phyloP scores from a whole-genome alignment of 2,888 invertebrate species.

The Drosophila hamatofila region DNA sequence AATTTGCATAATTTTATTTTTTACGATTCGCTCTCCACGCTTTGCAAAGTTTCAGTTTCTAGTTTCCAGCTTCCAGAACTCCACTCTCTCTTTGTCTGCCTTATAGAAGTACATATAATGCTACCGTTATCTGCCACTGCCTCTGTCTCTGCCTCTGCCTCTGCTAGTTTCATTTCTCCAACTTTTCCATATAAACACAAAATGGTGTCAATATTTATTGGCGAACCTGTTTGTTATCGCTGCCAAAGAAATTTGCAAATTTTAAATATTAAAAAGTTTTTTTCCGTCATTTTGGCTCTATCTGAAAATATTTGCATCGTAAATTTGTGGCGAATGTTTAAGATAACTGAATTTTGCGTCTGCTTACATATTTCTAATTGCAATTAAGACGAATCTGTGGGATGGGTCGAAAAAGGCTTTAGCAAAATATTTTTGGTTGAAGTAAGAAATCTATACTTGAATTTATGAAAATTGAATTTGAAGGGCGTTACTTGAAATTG shows the following conservation, averaged over 20 bases:
- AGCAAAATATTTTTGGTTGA: not conserved
- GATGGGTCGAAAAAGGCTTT: not conserved
- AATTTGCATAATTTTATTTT: constrained; percentile 85
- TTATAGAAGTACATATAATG: constrained; percentile 52
- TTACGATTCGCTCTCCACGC: constrained; percentile 68
- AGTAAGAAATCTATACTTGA: not conserved
- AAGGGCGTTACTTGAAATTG: no score
- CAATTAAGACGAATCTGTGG: not conserved
- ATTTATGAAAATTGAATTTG: not conserved
- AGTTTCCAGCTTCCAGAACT: constrained; percentile 63
- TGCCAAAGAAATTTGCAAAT: constrained; percentile 76
- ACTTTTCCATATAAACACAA: constrained; percentile 52
- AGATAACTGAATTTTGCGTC: constrained; percentile 18
- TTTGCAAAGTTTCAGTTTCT: constrained; percentile 28
- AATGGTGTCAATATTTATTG: constrained; percentile 83
- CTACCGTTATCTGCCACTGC: constrained; percentile 62
- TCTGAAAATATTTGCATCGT: constrained; percentile 58
- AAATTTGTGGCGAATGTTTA: constrained; percentile 55
- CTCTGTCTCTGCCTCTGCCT: constrained; percentile 16
- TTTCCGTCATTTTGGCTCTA: constrained; percentile 22
- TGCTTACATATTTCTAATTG: constrained; percentile 9
- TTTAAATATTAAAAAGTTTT: constrained; percentile 73
- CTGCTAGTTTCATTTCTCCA: constrained; percentile 11
- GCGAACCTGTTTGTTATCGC: constrained; percentile 80
- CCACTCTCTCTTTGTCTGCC: constrained; percentile 54